Base-by-base conservation (phyloP, 2,113 vertebrate genomes). In the Phyllopteryx taeniolatus region DNA sequence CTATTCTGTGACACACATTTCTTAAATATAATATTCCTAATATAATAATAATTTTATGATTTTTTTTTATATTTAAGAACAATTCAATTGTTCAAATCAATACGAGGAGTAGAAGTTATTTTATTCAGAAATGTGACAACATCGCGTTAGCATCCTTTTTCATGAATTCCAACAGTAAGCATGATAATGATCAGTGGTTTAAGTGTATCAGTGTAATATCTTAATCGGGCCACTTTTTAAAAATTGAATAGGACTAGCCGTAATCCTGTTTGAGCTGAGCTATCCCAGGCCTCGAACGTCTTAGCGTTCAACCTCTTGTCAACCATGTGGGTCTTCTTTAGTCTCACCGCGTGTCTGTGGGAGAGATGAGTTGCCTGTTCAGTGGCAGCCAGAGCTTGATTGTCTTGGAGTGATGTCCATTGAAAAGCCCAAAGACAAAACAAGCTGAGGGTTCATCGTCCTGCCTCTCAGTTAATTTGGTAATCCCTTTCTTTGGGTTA, bases 401-500 rank as follows among this genome's bases (percentile, higher is more conserved):
- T 83, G 76, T 82, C 71, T 84, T 27, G 42, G 73, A 83, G 75
- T 67, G 80, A 75, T 80, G 85, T 77, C 80, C 70, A 66, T 89
- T 88, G 67, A 83, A 61, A 80, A 80, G 12, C 70, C 67, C 67
- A 67, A 81, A 85, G 73, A 86, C 71, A 86, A 83, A 87, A 79
- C 82, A 79, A 79, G 75, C 66, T 65, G 74, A 77, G 81, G 81
- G 80, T 83, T 80, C 74, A 73, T 87, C 79, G 82, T 64, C 44
- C 67, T 77, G 79, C 64, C 78, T 77, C 81, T 79, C 72, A 81
- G 70, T 86, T 84, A 78, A 87, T 47, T 86, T 87, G 77, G 67
- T 87, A 90, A 89, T 89, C 86, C 86, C 71, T 87, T 82, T 85
- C 79, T 84, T 78, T 79, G 75, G 71, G 70, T 85, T 88, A 90